A percentile compares a stretch with the other conserved stretches of the same genome.
Conservation (phyloP, 2,888 invertebrate species). For the Ditylenchus weischeri region DNA sequence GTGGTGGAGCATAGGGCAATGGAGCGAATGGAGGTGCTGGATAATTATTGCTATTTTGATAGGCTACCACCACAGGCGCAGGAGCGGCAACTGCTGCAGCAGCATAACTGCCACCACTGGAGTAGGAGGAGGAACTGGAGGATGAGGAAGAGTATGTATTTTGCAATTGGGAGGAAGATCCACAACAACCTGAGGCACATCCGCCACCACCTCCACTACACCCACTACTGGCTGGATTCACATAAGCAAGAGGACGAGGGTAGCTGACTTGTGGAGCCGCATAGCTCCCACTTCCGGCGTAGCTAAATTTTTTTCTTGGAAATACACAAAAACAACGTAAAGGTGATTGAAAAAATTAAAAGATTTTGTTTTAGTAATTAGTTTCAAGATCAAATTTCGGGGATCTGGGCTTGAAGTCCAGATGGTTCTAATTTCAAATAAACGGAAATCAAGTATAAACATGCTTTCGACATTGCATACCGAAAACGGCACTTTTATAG, state of each 20-base stretch:
- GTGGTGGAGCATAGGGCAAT: constrained; percentile 1
- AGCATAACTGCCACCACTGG: constrained; percentile 33
- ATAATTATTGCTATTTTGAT: not conserved
- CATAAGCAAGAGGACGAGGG: constrained; percentile 34
- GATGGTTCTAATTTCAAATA: too few relatives aligned
- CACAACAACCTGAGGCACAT: constrained; percentile 6
- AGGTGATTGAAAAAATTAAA: too few relatives aligned
- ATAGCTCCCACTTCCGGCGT: constrained; percentile 18
- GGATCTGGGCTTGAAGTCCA: too few relatives aligned
- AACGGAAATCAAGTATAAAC: too few relatives aligned
- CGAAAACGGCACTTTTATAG: too few relatives aligned
- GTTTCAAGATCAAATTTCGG: too few relatives aligned
- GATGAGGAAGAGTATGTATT: not conserved
- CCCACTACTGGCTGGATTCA: constrained; percentile 9
- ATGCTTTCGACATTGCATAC: too few relatives aligned
- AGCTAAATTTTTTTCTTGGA: constrained; percentile 13
- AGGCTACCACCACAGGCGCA: constrained; percentile 15
- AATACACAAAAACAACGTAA: not conserved
- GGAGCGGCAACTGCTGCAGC: constrained; percentile 22
- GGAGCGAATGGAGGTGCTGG: constrained; percentile 12
- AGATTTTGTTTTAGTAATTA: too few relatives aligned
- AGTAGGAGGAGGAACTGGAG: constrained; percentile 20
- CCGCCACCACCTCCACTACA: constrained; percentile 13
- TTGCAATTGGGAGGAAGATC: constrained; percentile 2
- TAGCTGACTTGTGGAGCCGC: constrained; percentile 15